Evolutionary conservation across 2,113 vertebrate genomes (phyloP).

Genomic region (Leptocoma aspasia): DNA sequence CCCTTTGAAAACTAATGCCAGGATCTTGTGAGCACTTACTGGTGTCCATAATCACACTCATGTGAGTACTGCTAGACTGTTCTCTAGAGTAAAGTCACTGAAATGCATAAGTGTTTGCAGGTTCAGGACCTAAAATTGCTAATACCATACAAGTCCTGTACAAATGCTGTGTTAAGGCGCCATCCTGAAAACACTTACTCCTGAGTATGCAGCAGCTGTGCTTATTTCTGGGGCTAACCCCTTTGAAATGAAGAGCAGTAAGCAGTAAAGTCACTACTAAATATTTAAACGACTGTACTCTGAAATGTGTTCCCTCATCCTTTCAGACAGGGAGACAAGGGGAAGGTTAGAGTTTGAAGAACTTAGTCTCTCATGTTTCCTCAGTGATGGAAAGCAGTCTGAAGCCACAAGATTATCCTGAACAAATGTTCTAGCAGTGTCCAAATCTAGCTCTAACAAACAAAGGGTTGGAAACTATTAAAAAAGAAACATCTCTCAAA

Average conservation of each 20-base stretch:
- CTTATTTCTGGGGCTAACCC: slow-evolving; percentile 2
- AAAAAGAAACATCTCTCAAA: background rate
- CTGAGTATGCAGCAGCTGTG: background rate
- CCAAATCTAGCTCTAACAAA: background rate
- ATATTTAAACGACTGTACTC: background rate
- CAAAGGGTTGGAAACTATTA: background rate
- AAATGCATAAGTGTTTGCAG: background rate
- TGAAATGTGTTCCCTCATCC: background rate
- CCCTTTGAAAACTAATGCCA: slow-evolving; percentile 47
- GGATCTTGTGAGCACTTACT: background rate
- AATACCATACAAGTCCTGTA: background rate
- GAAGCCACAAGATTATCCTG: background rate
- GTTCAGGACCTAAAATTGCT: slow-evolving; percentile 35
- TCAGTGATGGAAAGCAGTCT: background rate
- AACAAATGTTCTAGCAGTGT: background rate
- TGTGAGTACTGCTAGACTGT: background rate
- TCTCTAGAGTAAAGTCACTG: slow-evolving; percentile 45
- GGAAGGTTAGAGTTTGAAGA: background rate
- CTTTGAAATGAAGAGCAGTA: slow-evolving; percentile 23
- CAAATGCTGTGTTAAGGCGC: background rate
- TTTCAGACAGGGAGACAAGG: background rate
- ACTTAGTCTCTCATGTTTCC: background rate
- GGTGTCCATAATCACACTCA: background rate
- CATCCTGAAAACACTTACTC: slow-evolving; percentile 21
- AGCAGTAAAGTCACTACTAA: background rate